Base-by-base conservation (phyloP, 2,797 vertebrate species). In the Fistularia commersonii region DNA sequence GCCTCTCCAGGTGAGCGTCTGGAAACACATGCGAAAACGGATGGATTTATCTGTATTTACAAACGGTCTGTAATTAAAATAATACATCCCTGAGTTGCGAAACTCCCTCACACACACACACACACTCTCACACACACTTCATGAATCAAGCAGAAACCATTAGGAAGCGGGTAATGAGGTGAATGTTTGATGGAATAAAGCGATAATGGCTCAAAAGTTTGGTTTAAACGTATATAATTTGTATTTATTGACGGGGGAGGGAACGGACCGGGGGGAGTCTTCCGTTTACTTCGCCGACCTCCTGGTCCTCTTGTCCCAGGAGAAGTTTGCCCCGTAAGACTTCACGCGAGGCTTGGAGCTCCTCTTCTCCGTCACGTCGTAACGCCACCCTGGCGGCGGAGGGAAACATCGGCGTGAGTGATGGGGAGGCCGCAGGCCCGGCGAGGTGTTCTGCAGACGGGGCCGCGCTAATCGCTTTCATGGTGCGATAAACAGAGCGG, bases 281-380 rank as follows among this genome's bases (percentile, higher is more conserved):
- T 86, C 81, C 75, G 81, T 87, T 91, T 92, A 98, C 88, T 98
- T 98, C 65, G 94, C 92, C 46, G 96, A 95, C 70, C 97, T 93
- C 81, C 95, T 90, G 72, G 93, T 97, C 87, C 97, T 94, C 90
- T 93, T 98, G 89, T 96, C 89, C 96, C 96, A 99, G 82, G 96
- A 97, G 91, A 96, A 99, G 91, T 99, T 99, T 65, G 93, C 92
- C 33, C 93, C 96, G 0, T 99, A 99, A 75, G 96, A 98, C 83
- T 98, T 99, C 76, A 91, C 93, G 84, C 93, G 93, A 54, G 94
- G 95, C 88, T 96, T 96, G 43, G 93, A 88, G 81, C 77, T 88
- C 82, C 84, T 94, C 82, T 87, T 94, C 82, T 98, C 95, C 50
- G 94, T 93, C 67, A 97, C 31, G 0, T 98, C 92, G 46, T 95